These are phyloP conservation scores for Lycaon pictus DNA, from an alignment of 2,113 vertebrate species.

Conservation along the genomic window DNA sequence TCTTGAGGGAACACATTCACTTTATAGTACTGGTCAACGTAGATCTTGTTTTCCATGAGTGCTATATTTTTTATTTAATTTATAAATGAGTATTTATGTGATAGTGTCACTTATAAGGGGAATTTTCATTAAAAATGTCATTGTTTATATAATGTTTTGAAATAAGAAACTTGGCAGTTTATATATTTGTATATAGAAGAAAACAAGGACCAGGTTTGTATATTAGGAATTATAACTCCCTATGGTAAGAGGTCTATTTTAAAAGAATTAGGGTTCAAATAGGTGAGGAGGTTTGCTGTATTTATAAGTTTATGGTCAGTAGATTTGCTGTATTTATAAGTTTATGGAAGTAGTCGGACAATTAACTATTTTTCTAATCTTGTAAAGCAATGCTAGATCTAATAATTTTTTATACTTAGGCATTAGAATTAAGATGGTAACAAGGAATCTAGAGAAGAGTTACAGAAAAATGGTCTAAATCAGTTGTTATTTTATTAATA, in stretches of 20 bases:
- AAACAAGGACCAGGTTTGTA: neutral
- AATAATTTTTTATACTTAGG: neutral
- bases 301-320: neutral
- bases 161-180: slow-evolving; percentile 21
- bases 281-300: neutral
- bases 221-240: neutral
- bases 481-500: neutral
- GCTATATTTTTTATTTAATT: neutral
- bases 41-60: neutral
- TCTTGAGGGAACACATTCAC: neutral
- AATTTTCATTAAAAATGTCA: neutral
- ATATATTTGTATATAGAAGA: neutral
- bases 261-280: neutral
- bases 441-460: neutral
- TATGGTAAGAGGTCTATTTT: neutral
- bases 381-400: neutral
- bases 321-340: neutral
- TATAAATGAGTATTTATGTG: neutral
- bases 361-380: neutral
- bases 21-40: neutral
- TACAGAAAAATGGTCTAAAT: neutral
- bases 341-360: neutral
- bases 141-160: neutral
- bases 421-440: neutral
- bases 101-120: neutral